Base-by-base conservation (phyloP, 2,888 invertebrate genomes). In the Cryptocephalus primarius region DNA sequence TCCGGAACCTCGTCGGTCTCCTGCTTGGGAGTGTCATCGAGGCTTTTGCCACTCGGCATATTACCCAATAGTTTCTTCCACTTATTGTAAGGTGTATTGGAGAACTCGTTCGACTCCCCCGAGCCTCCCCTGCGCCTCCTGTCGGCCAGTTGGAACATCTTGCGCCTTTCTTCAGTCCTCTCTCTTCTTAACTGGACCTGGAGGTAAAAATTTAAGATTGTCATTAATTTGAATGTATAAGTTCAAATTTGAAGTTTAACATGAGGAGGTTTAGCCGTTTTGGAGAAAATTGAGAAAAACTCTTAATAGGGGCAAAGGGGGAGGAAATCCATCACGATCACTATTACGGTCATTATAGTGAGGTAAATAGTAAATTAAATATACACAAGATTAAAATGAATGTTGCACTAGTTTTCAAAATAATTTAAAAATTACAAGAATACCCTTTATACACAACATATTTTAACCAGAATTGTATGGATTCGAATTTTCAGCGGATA, bases 101-200 rank as follows among this genome's bases (percentile, higher is more conserved):
- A 79, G 65, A 79, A 66, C 59, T 80, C 76, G 44, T 79, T 69
- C 47, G 80, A 73, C 55, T 75, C 70, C 45, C 79, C 69, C 49
- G 79, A 72, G 51, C 74, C 70, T 60, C 69, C 72, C 46, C 77
- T 60, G 62, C 76, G 63, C 62, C 81, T 66, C 54, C 79, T 80
- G 56, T 86, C 92, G 0, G 85, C 92, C 59, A 92, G 74, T 71
- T 88, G 88, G 61, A 92, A 92, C 79, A 94, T 87, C 74, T 94
- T 94, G 55, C 89, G 78, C 48, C 93, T 77, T 65, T 94, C 94
- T 70, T 94, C 95, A 0, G 92, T 94, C 47, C 94, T 75, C 66
- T 95, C 95, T 60, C 90, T 78, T 14, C 87, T 78, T 48, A 91
- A 63, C 71, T 91, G 90, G 48, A 85, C 80, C 81, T 87, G 6